A percentile compares a stretch with the other conserved stretches of the same genome.
phyloP scores from a whole-genome alignment of 1,140 invertebrate species.

The Eumeta japonica region DNA sequence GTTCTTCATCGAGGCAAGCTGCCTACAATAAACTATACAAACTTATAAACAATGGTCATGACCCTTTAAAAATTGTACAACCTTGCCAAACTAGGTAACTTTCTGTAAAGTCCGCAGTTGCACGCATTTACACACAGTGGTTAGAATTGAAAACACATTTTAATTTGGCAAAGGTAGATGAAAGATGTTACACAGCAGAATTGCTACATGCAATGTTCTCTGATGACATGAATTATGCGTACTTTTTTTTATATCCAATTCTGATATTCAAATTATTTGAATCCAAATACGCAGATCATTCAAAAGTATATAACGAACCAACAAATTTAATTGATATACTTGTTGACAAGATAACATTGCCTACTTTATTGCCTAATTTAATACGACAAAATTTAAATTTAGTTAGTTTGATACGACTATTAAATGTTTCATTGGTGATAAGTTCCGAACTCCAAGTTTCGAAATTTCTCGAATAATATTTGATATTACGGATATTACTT shows the following conservation, averaged over 20 bases:
- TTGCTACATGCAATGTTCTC: constrained; percentile 9
- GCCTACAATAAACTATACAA: constrained; percentile 22
- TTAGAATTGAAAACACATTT: constrained; percentile 26
- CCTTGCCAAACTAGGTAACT: constrained; percentile 34
- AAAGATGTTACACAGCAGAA: constrained; percentile 11
- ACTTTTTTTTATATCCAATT: constrained; percentile 10
- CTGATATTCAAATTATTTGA: constrained; percentile 8
- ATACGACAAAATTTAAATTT: too few relatives aligned
- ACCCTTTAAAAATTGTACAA: constrained; percentile 30
- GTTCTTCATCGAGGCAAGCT: too few relatives aligned
- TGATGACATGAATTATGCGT: constrained; percentile 11
- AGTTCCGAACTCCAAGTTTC: too few relatives aligned
- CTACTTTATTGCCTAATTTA: too few relatives aligned
- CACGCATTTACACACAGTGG: constrained; percentile 29
- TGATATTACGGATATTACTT: too few relatives aligned
- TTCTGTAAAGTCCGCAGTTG: constrained; percentile 27
- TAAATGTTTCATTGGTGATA: too few relatives aligned
- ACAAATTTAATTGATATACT: constrained; percentile 6
- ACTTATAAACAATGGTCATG: constrained; percentile 24
- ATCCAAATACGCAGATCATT: constrained; percentile 8
- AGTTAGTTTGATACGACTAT: too few relatives aligned
- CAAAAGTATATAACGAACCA: constrained; percentile 5
- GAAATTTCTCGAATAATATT: too few relatives aligned
- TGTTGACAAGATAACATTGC: constrained; percentile 4
- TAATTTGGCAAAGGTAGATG: constrained; percentile 8